phyloP scores from a whole-genome alignment of 2,888 invertebrate genomes.

The Epinotia bilunana region DNA sequence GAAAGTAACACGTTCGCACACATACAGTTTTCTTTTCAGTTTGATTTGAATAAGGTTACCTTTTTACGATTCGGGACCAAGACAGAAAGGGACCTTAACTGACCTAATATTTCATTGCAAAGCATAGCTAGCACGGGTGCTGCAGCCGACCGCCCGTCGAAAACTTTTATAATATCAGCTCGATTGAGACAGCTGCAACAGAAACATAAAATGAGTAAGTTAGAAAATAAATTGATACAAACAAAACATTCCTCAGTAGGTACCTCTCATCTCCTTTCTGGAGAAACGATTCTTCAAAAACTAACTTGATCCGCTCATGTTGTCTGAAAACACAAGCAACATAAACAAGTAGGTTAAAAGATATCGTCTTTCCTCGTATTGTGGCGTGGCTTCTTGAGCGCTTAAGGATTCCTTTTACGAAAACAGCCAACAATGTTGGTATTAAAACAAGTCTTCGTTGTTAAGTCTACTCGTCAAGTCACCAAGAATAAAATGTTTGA shows the following conservation, averaged over 20 bases:
- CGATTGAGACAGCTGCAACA: slow-evolving; percentile 91
- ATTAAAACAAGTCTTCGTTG: background rate
- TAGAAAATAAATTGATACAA: slow-evolving; percentile 44
- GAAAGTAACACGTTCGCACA: too few species aligned
- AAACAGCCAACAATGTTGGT: background rate
- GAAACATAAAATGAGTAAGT: slow-evolving; percentile 41
- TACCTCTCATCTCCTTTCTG: slow-evolving; percentile 92
- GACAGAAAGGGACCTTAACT: slow-evolving; percentile 46
- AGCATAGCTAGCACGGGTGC: slow-evolving; percentile 91
- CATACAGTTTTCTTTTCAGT: too few species aligned
- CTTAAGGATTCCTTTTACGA: background rate
- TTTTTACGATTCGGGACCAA: background rate
- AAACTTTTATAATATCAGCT: slow-evolving; percentile 93
- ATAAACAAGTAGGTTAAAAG: slow-evolving; percentile 27
- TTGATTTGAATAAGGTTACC: too few species aligned
- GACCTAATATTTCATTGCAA: slow-evolving; percentile 89
- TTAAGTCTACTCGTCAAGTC: too few species aligned
- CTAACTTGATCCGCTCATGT: slow-evolving; percentile 90
- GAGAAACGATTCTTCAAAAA: slow-evolving; percentile 92
- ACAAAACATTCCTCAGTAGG: slow-evolving; percentile 9
- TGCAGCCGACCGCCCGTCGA: slow-evolving; percentile 90
- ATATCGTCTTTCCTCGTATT: slow-evolving; percentile 12
- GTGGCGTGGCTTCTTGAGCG: background rate
- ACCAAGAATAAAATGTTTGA: too few species aligned
- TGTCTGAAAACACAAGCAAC: slow-evolving; percentile 82